A percentile compares a stretch with the other conserved stretches of the same genome.
phyloP scores from a whole-genome alignment of 1,140 invertebrate genomes.

The Copidosoma floridanum region DNA sequence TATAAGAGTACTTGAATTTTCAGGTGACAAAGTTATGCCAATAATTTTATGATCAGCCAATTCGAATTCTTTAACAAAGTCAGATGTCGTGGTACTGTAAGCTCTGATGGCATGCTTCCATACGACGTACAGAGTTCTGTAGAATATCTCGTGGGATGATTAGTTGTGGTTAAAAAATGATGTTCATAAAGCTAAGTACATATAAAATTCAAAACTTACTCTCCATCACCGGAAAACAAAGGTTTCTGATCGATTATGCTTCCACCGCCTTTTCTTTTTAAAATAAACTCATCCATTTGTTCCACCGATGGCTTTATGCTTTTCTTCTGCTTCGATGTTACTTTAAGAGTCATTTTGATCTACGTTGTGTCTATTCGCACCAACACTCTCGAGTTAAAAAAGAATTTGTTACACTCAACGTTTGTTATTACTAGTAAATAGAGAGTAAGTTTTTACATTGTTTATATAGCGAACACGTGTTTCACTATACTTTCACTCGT shows the following conservation, averaged over 20 bases:
- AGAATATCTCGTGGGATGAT: constrained; percentile 21
- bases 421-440: no score
- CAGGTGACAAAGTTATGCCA: constrained; percentile 53
- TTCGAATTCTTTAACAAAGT: constrained; percentile 58
- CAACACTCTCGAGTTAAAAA: no score
- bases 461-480: no score
- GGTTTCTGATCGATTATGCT: constrained; percentile 63
- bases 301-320: no score
- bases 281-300: constrained; percentile 43
- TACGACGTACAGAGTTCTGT: constrained; percentile 55
- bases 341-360: not conserved
- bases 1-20: constrained; percentile 53
- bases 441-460: no score
- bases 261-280: constrained; percentile 60
- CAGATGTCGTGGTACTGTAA: constrained; percentile 61
- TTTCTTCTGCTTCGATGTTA: no score
- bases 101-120: constrained; percentile 59
- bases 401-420: no score
- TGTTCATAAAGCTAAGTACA: constrained; percentile 8
- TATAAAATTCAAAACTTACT: constrained; percentile 56
- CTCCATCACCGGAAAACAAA: constrained; percentile 63
- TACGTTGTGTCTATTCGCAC: no score
- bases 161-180: not conserved
- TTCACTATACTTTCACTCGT: no score
- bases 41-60: constrained; percentile 53